Base-by-base conservation (phyloP, 2,888 invertebrate genomes). In the Bembecia ichneumoniformis region DNA sequence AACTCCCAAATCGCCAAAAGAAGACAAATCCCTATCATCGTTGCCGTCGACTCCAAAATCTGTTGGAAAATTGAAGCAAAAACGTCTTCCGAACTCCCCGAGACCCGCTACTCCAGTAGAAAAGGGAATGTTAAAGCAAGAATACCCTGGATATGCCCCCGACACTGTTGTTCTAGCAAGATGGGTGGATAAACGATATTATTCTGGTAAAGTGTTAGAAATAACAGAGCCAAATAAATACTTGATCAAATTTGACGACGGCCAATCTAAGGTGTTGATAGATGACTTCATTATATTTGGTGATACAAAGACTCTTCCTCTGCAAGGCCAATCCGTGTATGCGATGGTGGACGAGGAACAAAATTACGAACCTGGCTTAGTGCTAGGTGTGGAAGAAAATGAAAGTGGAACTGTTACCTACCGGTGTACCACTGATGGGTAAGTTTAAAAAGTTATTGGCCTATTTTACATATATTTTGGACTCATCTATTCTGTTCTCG, bases 181-280 rank as follows among this genome's bases (percentile, higher is more conserved):
- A 67, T 92, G 92, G 92, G 89, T 90, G 0, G 91, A 92, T 63
- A 91, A 89, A 59, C 88, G 90, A 53, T 92, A 91, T 58, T 92
- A 92, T 58, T 90, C 91, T 0, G 92, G 91, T 0, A 88, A 76
- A 64, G 89, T 92, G 0, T 68, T 82, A 9, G 89, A 88, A 56
- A 89, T 89, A 47, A 86, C 88, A 0, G 87, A 90, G 47, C 87
- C 82, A 0, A 88, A 88, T 20, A 91, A 91, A 60, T 91, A 89
- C 69, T 75, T 89, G 56, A 90, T 92, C 35, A 74, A 89, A 67
- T 92, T 92, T 57, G 90, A 91, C 49, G 92, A 92, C 61, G 91
- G 90, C 0, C 89, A 89, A 46, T 84, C 75, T 14, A 91, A 91
- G 62, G 74, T 84, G 1, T 68, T 91, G 43, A 68, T 89, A 49